Base-by-base conservation (phyloP, 2,888 invertebrate genomes). In the Leptopterna dolabrata region DNA sequence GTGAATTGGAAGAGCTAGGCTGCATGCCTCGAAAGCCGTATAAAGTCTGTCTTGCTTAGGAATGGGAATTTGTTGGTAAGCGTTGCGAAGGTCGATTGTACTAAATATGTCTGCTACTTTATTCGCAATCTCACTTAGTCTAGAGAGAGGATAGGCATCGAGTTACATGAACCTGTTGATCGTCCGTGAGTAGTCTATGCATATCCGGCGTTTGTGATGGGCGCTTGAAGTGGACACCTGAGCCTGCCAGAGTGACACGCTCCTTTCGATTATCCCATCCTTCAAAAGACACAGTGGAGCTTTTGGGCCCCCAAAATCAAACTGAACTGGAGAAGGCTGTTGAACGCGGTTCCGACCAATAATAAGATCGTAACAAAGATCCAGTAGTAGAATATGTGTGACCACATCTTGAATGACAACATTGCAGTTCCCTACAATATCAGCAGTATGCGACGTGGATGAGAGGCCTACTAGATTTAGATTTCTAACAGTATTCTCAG, bases 61-160 rank as follows among this genome's bases (percentile, higher is more conserved):
- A 16, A 85, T 85, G 2, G 76, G 70, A 43, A 85, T 29, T 85
- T 85, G 85, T 14, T 81, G 81, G 29, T 81, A 81, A 4, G 81
- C 81, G 19, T n/a, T 45, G n/a, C 47, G 6, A 4, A 81, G 30
- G 27, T 81, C 81, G 7, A 81, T n/a, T 2, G 81, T 84, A n/a
- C 84, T 84, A 30, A 84, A 84, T 41, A 41, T 13, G 11, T 24
- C 9, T 16, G 84, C 73, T 2, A 71, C 36, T 19, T 84, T 70
- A 24, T 19, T 30, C 24, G 73, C 84, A 3, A 84, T 71, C 6
- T 71, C 70, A 4, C 73, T 24, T 13, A 63, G 7, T 4, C 51
- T 43, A 90, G 91, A 11, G 88, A 95, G 95, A 95, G 91, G 93
- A 94, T 81, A 81, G n/a, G 81, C 81, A 29, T 81, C 81, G 1